Evolutionary conservation across 64 coral and sea anemone species (phyloP).

Genomic region (Stichodactyla helianthus): DNA sequence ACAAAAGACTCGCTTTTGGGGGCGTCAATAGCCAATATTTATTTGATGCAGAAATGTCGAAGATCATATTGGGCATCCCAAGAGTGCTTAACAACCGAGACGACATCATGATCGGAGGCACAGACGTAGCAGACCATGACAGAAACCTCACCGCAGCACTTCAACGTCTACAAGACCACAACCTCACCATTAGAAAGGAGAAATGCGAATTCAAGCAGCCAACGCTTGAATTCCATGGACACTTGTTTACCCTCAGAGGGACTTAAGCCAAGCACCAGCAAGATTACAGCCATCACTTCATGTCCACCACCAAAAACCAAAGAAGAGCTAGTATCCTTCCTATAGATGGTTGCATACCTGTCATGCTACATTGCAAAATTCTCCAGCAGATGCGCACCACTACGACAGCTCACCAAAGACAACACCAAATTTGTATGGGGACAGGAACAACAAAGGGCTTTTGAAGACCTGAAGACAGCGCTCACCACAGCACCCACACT

Average conservation of each 20-base stretch:
- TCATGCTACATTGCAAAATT: constrained; percentile 27
- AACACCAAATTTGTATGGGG: neutral
- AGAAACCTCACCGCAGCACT: no score
- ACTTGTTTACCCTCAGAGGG: neutral
- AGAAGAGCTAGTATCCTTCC: constrained; percentile 31
- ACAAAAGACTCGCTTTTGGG: no score
- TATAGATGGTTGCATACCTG: constrained; percentile 46
- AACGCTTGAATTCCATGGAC: no score
- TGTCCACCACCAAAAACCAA: constrained; percentile 16
- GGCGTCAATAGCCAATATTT: constrained; percentile 52
- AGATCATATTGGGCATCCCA: constrained; percentile 26
- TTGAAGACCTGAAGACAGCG: constrained; percentile 29
- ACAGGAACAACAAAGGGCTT: constrained; percentile 20
- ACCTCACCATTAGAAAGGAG: no score
- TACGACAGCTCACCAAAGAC: constrained; percentile 20
- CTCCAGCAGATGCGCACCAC: constrained; percentile 28
- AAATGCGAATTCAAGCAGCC: no score
- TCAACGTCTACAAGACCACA: no score
- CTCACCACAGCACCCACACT: neutral
- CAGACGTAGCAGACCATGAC: constrained; percentile 24
- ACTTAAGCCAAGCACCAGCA: constrained; percentile 10
- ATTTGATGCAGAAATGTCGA: no score
- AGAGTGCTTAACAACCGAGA: neutral
- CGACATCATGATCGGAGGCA: constrained; percentile 42
- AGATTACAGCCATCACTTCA: constrained; percentile 21